A percentile compares a stretch with the other conserved stretches of the same genome.
Evolutionary conservation across 2,113 vertebrate species (phyloP).

Genomic region (Nanorana parkeri): DNA sequence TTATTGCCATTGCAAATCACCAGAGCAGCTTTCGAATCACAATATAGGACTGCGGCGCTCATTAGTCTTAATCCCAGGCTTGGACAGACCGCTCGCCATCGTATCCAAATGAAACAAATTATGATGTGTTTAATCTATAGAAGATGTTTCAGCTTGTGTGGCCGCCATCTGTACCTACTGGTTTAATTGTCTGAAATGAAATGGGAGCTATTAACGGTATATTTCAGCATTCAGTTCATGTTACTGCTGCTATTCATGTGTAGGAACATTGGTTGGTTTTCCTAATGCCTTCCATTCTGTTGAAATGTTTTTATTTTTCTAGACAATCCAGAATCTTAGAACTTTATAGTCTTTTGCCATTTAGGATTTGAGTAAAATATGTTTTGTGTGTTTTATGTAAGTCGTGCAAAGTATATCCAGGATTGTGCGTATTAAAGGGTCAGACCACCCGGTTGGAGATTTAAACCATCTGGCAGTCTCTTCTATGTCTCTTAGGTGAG

Average conservation of each 20-base stretch:
- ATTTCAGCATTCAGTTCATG: not conserved
- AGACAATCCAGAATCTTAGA: not conserved
- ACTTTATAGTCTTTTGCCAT: not conserved
- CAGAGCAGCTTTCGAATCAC: too few relatives aligned
- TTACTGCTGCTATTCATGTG: not conserved
- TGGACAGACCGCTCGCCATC: not conserved
- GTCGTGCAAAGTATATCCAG: too few relatives aligned
- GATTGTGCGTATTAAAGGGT: too few relatives aligned
- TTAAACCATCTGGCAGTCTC: too few relatives aligned
- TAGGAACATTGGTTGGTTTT: not conserved
- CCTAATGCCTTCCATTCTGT: not conserved
- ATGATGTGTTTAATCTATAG: slow-evolving; percentile 15
- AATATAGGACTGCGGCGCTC: not conserved
- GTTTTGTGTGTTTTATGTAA: too few relatives aligned
- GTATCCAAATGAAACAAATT: slow-evolving; percentile 14
- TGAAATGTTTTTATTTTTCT: too few relatives aligned
- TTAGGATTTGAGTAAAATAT: too few relatives aligned
- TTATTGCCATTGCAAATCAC: too few relatives aligned
- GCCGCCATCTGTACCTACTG: not conserved
- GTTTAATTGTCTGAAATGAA: too few relatives aligned
- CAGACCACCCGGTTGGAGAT: too few relatives aligned
- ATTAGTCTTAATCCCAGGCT: not conserved
- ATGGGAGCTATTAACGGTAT: too few relatives aligned
- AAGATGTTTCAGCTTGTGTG: not conserved
- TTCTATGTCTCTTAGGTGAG: too few relatives aligned